Percentiles rank a stretch among this genome's conserved stretches.
Evolutionary conservation across 2,888 invertebrate genomes (phyloP).

Genomic region (Dorcus parallelipipedus): DNA sequence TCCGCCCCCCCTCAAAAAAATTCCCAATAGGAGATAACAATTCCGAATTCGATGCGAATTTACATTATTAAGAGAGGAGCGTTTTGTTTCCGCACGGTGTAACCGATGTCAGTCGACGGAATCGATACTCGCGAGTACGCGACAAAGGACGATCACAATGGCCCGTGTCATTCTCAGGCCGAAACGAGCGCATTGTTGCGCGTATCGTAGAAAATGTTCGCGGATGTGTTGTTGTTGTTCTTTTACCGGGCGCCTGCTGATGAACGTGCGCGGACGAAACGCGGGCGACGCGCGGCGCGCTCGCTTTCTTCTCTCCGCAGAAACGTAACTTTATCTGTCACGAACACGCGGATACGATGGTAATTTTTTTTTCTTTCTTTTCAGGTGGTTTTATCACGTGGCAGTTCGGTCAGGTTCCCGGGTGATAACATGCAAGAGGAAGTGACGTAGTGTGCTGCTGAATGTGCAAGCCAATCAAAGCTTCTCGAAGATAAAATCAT

Average conservation of each 20-base stretch:
- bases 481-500: too few relatives aligned
- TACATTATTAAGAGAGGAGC: conserved; percentile 28
- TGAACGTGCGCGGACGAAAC: conserved; percentile 11
- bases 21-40: conserved; percentile 24
- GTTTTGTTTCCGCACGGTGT: conserved; percentile 31
- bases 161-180: conserved; percentile 41
- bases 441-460: too few relatives aligned
- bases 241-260: conserved; percentile 22
- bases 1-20: conserved; percentile 11
- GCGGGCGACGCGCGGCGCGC: not conserved
- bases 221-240: conserved; percentile 32
- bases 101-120: conserved; percentile 20
- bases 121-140: conserved; percentile 35
- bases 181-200: conserved; percentile 36
- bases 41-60: conserved; percentile 29
- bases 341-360: conserved; percentile 2
- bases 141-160: conserved; percentile 38
- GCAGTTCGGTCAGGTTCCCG: too few relatives aligned
- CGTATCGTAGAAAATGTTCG: conserved; percentile 28
- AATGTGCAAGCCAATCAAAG: too few relatives aligned
- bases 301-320: not conserved
- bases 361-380: too few relatives aligned
- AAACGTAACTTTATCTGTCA: conserved; percentile 16
- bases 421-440: too few relatives aligned
- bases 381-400: too few relatives aligned